A percentile compares a stretch with the other conserved stretches of the same genome.
Evolutionary conservation across 1,140 invertebrate species (phyloP).

Genomic region (Dendroctonus ponderosae): DNA sequence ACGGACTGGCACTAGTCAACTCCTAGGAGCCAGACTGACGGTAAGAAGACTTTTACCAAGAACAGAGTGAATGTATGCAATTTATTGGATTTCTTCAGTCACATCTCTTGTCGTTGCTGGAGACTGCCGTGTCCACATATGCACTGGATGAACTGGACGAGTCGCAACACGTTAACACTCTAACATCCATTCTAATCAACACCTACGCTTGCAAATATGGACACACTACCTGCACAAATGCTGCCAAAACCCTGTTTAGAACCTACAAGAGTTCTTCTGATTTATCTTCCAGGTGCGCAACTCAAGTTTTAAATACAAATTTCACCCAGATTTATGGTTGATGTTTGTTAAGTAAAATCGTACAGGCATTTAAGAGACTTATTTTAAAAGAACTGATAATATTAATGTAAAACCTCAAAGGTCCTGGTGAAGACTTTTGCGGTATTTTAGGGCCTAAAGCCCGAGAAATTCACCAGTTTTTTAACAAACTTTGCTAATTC

Average conservation of each 20-base stretch:
- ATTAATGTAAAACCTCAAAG: neutral
- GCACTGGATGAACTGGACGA: slow-evolving; percentile 31
- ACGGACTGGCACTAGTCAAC: slow-evolving; percentile 1
- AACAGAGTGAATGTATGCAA: neutral
- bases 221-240: slow-evolving; percentile 51
- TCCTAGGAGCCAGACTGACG: slow-evolving; percentile 11
- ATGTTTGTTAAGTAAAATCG: too few species aligned
- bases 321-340: too few species aligned
- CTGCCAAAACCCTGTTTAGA: slow-evolving; percentile 45
- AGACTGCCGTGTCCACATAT: neutral
- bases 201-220: slow-evolving; percentile 56
- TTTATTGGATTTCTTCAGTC: slow-evolving; percentile 5
- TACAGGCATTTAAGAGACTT: too few species aligned
- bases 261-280: slow-evolving; percentile 19
- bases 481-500: neutral
- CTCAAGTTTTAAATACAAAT: too few species aligned
- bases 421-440: too few species aligned
- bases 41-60: neutral
- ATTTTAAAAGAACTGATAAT: neutral
- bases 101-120: slow-evolving; percentile 13
- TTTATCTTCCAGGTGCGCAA: too few species aligned
- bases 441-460: too few species aligned
- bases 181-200: slow-evolving; percentile 49
- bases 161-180: slow-evolving; percentile 47
- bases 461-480: too few species aligned